Evolutionary conservation across 2,797 vertebrate genomes (phyloP).

Genomic region (Tamandua tetradactyla): DNA sequence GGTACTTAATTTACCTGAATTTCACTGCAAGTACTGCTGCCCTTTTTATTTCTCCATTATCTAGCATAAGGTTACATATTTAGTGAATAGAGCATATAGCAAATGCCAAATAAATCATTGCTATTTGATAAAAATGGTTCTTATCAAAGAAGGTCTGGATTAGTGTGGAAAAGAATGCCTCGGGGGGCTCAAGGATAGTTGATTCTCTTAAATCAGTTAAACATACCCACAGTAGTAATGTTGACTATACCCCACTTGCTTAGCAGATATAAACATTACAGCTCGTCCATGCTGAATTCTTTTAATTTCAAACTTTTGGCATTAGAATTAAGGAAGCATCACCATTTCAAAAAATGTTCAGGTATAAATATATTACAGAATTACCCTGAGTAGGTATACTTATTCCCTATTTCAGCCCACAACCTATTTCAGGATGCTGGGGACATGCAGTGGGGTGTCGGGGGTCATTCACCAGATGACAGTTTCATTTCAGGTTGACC

Average conservation of each 20-base stretch:
- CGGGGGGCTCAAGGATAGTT: constrained; percentile 66
- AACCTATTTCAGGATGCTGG: background rate
- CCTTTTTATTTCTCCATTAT: background rate
- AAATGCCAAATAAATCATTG: constrained; percentile 70
- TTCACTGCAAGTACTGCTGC: background rate
- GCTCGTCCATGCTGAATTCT: constrained; percentile 39
- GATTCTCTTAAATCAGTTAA: constrained; percentile 77
- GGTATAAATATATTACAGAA: constrained; percentile 25
- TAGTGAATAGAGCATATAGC: background rate
- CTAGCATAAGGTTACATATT: background rate
- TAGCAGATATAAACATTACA: constrained; percentile 70
- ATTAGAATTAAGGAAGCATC: constrained; percentile 52
- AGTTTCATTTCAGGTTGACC: constrained; percentile 44
- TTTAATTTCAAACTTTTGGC: constrained; percentile 63
- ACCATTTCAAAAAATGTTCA: constrained; percentile 49
- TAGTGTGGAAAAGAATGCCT: constrained; percentile 63
- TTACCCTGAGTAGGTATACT: too few species aligned
- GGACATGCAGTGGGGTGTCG: background rate
- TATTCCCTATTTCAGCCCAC: too few species aligned
- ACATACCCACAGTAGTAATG: constrained; percentile 66
- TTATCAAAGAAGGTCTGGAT: constrained; percentile 72
- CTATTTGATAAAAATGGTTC: constrained; percentile 71
- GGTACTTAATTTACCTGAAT: background rate
- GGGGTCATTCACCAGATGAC: background rate
- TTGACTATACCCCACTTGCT: constrained; percentile 67